These are phyloP conservation scores for Dendrolimus kikuchii DNA, from an alignment of 1,140 invertebrate species.

Conservation along the genomic window DNA sequence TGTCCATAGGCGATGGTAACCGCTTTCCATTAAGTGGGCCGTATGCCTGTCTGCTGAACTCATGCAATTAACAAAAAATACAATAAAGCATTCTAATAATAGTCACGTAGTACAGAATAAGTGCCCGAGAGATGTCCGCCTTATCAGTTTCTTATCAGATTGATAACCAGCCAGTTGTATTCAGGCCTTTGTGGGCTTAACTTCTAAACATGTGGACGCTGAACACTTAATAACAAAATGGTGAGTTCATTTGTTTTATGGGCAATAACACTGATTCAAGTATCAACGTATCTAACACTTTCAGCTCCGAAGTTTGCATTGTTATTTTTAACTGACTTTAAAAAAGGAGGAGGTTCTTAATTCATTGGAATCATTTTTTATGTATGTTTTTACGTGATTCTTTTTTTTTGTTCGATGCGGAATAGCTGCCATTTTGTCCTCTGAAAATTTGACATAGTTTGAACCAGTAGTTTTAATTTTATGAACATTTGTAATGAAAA, in stretches of 20 bases:
- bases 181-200: conserved; percentile 6
- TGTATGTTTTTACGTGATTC: too few relatives aligned
- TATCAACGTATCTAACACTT: too few relatives aligned
- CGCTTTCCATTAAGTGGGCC: neutral
- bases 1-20: neutral
- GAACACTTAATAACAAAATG: conserved; percentile 18
- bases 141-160: conserved; percentile 11
- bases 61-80: neutral
- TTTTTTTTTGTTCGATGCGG: too few relatives aligned
- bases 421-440: too few relatives aligned
- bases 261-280: too few relatives aligned
- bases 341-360: too few relatives aligned
- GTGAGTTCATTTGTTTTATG: conserved; percentile 10
- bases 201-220: conserved; percentile 13
- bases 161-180: conserved; percentile 18
- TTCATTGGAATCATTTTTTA: too few relatives aligned
- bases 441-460: too few relatives aligned
- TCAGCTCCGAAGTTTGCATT: too few relatives aligned
- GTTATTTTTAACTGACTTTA: too few relatives aligned
- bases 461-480: too few relatives aligned
- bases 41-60: neutral
- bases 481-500: too few relatives aligned
- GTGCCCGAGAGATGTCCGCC: conserved; percentile 8
- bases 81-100: conserved; percentile 2
- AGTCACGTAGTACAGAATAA: neutral